Base-by-base conservation (phyloP, 2,113 vertebrate species). In the Microtus oregoni region DNA sequence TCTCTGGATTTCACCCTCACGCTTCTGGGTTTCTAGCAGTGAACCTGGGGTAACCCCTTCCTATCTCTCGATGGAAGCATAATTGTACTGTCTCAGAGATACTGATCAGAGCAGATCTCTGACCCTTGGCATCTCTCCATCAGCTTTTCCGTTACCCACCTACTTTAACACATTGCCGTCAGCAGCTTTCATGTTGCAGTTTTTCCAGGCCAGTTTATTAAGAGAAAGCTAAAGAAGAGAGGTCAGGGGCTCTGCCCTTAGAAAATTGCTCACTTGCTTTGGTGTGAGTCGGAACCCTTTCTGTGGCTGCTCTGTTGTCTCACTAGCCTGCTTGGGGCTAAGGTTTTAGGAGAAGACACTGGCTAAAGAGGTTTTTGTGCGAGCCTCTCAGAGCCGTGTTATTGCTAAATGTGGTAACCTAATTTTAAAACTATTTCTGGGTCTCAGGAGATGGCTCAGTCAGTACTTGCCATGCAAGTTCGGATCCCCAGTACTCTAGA, bases 201-300 rank as follows among this genome's bases (percentile, higher is more conserved):
- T 93, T 82, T 96, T 88, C 73, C 41, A 94, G 52, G 82, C 73
- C 67, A 32, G 75, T 93, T 92, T 96, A 92, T 97, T 95, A 88
- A 95, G 63, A 85, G 87, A 93, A 92, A 76, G 47, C 86, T 94
- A 72, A 92, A 72, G 92, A 86, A 63, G 58, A 75, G 88, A 87
- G 85, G 50, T 92, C 94, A 93, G 28, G 12, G 79, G 90, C 58
- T 17, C 75, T 92, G 76, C 90, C 90, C 52, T 77, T 47, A 68
- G 75, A 90, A 95, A 96, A 94, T 52, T 91, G 87, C 79, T 97
- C 78, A 35, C 70, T 89, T 90, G 76, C 73, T 96, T 96, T 35
- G 8, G 38, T 95, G 44, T 94, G 88, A 94, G 79, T 65, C 77
- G 95, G 95, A 93, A 96, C 70, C 32, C 70, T 94, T 91, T 82